Base-by-base conservation (phyloP, 92 coral and sea anemone genomes). In the Umimayanthus kanabou region DNA sequence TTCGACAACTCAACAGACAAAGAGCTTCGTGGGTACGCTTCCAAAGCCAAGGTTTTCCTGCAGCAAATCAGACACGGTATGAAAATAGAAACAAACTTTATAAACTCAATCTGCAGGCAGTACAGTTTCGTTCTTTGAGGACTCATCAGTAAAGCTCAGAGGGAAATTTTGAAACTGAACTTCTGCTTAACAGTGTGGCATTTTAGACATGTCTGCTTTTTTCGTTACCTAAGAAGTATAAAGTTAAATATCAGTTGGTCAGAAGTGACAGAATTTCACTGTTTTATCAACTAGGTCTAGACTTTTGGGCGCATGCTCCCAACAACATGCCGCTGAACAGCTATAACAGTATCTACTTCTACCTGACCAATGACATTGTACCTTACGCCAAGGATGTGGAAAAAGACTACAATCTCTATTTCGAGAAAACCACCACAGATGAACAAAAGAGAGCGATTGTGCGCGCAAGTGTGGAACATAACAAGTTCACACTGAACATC, bases 271-370 rank as follows among this genome's bases (percentile, higher is more conserved):
- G 15, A 18, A 39, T 9, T 9, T 47, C 50, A 9, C 50, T 39
- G 11, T 74, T 39, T 39, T 39, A 39, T 74, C 79, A 74, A 74
- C 23, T 39, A 80, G 85, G 85, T 33, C 85, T 80, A 29, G 85
- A 80, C 55, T 80, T 47, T 58, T 80, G 85, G 85, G 85, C 85
- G 85, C 85, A 80, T 80, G 85, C 85, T 80, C 85, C 85, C 11
- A 80, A 80, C 49, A 80, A 80, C 85, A 80, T 80, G 85, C 85
- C 85, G 73, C 85, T 80, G 85, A 80, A 80, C 73, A 80, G 85
- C 73, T 80, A 80, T 49, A 80, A 80, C 85, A 80, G 85, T 40
- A 80, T 80, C 4, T 80, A 80, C 73, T 57, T 57, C 49, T 80
- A 80, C 73, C 15, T 80, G 67, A 58, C 85, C 47, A 80, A 58